Base-by-base conservation (phyloP, 2,113 vertebrate species). In the Capreolus pygargus region DNA sequence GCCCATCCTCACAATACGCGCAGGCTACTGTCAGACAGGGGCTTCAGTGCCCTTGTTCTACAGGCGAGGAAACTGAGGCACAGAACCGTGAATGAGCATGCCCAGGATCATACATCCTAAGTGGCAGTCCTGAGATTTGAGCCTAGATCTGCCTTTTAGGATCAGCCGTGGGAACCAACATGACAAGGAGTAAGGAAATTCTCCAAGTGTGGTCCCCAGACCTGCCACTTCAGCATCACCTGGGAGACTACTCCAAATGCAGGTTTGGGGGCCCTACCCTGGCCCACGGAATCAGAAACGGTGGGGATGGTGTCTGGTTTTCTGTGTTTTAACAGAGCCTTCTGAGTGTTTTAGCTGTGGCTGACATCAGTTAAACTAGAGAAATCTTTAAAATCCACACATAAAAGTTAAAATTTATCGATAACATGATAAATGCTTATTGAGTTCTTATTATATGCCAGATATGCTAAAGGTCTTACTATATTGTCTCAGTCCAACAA, bases 241-340 rank as follows among this genome's bases (percentile, higher is more conserved):
- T 28, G 36, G n/a, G 78, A 76, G 6, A 28, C 28, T 50, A 45
- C 45, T 17, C 61, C 91, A 78, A 19, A 60, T 23, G 5, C n/a
- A 83, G 50, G 16, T 47, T 47, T 57, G 60, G 9, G 19, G 23
- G 6, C 70, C 70, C 70, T 76, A 4, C 39, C 39, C 23, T 7
- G 12, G 9, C 47, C 91, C 33, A 19, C 25, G 6, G 55, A 47
- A 12, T 64, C 47, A 89, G 76, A 28, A 28, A 89, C 78, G 21
- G 0, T 15, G 16, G n/a, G 11, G n/a, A 1, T 4, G 2, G 11
- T 39, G 16, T 60, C 45, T 0, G 16, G 45, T n/a, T 13, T 70
- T 89, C 23, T 70, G 33, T 28, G 1, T 82, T n/a, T 70, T 12
- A 58, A 15, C 15, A 45, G 43, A 74, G 52, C 6, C 33, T 16